Evolutionary conservation across 2,888 invertebrate genomes (phyloP).

Genomic region (Cacoxenus indagator): DNA sequence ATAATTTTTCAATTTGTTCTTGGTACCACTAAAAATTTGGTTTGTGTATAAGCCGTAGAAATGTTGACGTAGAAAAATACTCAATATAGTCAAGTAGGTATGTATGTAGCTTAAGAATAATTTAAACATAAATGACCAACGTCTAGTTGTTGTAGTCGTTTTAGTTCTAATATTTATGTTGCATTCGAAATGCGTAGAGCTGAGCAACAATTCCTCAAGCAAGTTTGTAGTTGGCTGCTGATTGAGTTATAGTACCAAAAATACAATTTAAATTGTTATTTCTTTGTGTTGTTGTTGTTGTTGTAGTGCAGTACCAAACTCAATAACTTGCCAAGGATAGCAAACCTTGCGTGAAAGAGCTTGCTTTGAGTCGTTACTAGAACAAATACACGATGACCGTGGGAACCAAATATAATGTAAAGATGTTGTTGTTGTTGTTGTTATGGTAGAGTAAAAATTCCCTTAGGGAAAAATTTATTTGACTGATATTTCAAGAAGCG

Average conservation of each 20-base stretch:
- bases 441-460: too few relatives aligned
- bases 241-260: conserved; percentile 34
- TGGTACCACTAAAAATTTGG: neutral
- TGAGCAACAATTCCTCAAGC: conserved; percentile 21
- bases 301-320: too few relatives aligned
- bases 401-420: too few relatives aligned
- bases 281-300: neutral
- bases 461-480: too few relatives aligned
- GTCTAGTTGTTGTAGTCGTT: conserved; percentile 29
- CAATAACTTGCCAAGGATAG: too few relatives aligned
- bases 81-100: neutral
- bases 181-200: neutral
- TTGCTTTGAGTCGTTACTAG: too few relatives aligned
- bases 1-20: neutral
- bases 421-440: too few relatives aligned
- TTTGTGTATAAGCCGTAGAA: conserved; percentile 6
- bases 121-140: neutral
- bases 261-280: conserved; percentile 27
- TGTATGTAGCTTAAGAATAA: conserved; percentile 19
- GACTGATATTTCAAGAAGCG: too few relatives aligned
- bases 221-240: conserved; percentile 51
- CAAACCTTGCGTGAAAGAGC: too few relatives aligned
- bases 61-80: conserved; percentile 19
- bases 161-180: too few relatives aligned
- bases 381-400: too few relatives aligned